phyloP scores from a whole-genome alignment of 2,113 vertebrate genomes.

The Brachyhypopomus gauderio region DNA sequence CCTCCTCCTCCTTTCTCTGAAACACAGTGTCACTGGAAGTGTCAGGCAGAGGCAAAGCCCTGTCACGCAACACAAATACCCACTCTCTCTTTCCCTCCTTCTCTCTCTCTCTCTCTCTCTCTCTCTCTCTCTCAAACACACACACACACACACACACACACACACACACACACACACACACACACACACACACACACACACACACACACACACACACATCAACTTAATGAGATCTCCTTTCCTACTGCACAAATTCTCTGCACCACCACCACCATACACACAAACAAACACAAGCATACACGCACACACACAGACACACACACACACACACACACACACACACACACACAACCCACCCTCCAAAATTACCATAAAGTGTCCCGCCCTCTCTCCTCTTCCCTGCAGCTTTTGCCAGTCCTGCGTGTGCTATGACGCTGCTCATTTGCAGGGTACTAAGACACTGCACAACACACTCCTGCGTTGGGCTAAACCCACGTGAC shows the following conservation, averaged over 20 bases:
- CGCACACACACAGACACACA: slow-evolving; percentile 38
- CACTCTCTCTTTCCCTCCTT: neutral
- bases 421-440: slow-evolving; percentile 66
- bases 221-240: slow-evolving; percentile 53
- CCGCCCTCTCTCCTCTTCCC: slow-evolving; percentile 57
- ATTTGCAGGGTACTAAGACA: slow-evolving; percentile 56
- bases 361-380: slow-evolving; percentile 59
- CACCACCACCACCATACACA: slow-evolving; percentile 25
- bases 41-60: slow-evolving; percentile 52
- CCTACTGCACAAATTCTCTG: slow-evolving; percentile 25
- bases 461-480: slow-evolving; percentile 8
- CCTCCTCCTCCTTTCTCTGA: neutral
- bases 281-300: slow-evolving; percentile 22
- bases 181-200: too few relatives aligned
- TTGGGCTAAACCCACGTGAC: slow-evolving; percentile 21
- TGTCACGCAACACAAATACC: slow-evolving; percentile 47
- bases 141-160: neutral
- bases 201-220: slow-evolving; percentile 32
- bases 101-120: neutral
- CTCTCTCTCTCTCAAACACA: too few relatives aligned
- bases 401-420: slow-evolving; percentile 52
- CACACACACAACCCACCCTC: slow-evolving; percentile 38
- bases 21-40: slow-evolving; percentile 48
- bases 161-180: neutral
- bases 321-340: slow-evolving; percentile 27